Conservation (phyloP, 2,888 invertebrate species). For the Chaetogeoica ovagalla region DNA sequence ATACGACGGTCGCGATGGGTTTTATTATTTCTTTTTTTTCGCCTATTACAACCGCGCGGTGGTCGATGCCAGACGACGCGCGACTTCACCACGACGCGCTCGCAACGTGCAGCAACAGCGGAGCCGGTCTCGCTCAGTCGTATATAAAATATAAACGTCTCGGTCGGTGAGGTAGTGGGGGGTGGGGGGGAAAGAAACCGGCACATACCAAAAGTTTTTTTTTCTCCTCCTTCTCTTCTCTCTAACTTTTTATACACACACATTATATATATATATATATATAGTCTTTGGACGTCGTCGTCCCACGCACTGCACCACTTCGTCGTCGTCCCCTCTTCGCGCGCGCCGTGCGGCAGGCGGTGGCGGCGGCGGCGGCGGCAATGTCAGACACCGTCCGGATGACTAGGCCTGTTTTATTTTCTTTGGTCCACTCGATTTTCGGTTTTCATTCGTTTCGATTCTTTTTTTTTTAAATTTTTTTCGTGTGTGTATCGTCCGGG, state of each 20-base stretch:
- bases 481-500: not conserved
- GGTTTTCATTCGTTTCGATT: not conserved
- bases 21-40: not conserved
- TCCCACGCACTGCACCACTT: not conserved
- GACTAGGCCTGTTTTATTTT: constrained; percentile 51
- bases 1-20: not conserved
- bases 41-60: not conserved
- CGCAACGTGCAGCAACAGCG: not conserved
- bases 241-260: not conserved
- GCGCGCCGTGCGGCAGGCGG: too few relatives aligned
- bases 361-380: constrained; percentile 5
- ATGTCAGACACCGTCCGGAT: constrained; percentile 47
- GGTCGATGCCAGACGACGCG: not conserved
- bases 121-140: too few relatives aligned
- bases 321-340: constrained; percentile 33
- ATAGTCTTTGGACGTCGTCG: constrained; percentile 8
- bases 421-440: not conserved
- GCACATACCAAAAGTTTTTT: constrained; percentile 45
- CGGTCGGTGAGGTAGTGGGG: too few relatives aligned
- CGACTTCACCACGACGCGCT: not conserved
- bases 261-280: not conserved
- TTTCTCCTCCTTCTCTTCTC: not conserved
- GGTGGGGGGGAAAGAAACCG: constrained; percentile 3
- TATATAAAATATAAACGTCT: too few relatives aligned
- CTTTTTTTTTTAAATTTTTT: constrained; percentile 4